phyloP scores from a whole-genome alignment of 2,113 vertebrate genomes.

The Gobio gobio region DNA sequence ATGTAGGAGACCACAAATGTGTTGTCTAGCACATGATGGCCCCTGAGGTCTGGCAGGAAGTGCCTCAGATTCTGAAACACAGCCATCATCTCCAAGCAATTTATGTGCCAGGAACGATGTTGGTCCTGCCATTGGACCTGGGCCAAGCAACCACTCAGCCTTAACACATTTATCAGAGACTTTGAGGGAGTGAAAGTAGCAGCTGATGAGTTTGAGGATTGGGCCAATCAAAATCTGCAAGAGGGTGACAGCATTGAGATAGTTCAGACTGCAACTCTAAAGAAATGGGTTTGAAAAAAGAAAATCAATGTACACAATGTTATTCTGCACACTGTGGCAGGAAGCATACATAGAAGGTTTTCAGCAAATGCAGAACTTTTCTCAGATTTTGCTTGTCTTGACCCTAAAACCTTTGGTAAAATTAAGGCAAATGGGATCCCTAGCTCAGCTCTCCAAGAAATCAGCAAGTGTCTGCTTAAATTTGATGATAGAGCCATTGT shows the following conservation, averaged over 20 bases:
- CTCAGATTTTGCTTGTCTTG: background rate
- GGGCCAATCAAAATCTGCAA: constrained; percentile 50
- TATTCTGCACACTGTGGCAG: background rate
- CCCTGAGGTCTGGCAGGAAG: no score
- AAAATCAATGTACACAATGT: background rate
- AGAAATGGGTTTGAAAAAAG: constrained; percentile 35
- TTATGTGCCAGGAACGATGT: no score
- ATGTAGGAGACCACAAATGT: no score
- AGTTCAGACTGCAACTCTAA: constrained; percentile 43
- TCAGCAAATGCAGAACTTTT: background rate
- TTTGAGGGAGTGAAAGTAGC: constrained; percentile 46
- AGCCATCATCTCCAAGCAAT: no score
- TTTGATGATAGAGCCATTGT: constrained; percentile 23
- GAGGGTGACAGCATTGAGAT: constrained; percentile 22
- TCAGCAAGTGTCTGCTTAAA: constrained; percentile 48
- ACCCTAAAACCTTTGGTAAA: constrained; percentile 28
- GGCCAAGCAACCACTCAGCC: background rate
- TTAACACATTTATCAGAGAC: constrained; percentile 34
- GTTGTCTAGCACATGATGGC: no score
- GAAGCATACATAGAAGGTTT: background rate
- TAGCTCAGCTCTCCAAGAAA: constrained; percentile 26
- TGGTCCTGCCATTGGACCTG: no score
- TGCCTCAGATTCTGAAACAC: no score
- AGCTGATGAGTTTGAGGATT: constrained; percentile 48
- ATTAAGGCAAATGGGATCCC: constrained; percentile 37